phyloP scores from a whole-genome alignment of 1,140 invertebrate genomes.

The Drosophila littoralis region DNA sequence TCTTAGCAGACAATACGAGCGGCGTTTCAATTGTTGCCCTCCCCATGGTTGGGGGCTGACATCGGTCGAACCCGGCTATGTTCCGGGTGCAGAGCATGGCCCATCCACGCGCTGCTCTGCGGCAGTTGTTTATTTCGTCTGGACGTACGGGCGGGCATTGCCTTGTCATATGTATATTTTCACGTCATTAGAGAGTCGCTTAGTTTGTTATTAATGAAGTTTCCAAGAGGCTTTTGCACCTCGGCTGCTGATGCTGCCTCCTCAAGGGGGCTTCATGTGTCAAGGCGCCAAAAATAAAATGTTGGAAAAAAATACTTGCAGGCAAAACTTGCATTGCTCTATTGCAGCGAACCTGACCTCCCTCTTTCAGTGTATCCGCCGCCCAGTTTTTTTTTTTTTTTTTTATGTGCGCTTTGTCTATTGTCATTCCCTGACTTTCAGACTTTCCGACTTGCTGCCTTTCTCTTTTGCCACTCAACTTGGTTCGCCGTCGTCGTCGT shows the following conservation, averaged over 20 bases:
- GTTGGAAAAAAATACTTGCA: background rate
- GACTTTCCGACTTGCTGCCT: constrained; percentile 49
- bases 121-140: constrained; percentile 7
- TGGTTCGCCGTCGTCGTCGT: constrained; percentile 15
- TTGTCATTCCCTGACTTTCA: constrained; percentile 50
- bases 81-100: constrained; percentile 16
- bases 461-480: constrained; percentile 77
- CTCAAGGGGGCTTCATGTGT: constrained; percentile 32
- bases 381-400: constrained; percentile 25
- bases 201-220: constrained; percentile 79
- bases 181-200: constrained; percentile 52
- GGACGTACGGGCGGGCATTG: constrained; percentile 33
- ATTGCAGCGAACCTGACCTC: background rate
- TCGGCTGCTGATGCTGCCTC: constrained; percentile 24
- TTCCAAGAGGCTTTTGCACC: constrained; percentile 62
- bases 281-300: constrained; percentile 37
- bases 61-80: background rate
- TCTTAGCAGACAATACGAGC: constrained; percentile 51
- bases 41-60: background rate
- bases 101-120: background rate
- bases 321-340: constrained; percentile 34
- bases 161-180: constrained; percentile 61
- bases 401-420: constrained; percentile 15
- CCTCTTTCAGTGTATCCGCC: constrained; percentile 3
- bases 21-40: constrained; percentile 37